These are phyloP conservation scores for Pentalonia nigronervosa DNA, from an alignment of 1,140 invertebrate species.

Conservation along the genomic window DNA sequence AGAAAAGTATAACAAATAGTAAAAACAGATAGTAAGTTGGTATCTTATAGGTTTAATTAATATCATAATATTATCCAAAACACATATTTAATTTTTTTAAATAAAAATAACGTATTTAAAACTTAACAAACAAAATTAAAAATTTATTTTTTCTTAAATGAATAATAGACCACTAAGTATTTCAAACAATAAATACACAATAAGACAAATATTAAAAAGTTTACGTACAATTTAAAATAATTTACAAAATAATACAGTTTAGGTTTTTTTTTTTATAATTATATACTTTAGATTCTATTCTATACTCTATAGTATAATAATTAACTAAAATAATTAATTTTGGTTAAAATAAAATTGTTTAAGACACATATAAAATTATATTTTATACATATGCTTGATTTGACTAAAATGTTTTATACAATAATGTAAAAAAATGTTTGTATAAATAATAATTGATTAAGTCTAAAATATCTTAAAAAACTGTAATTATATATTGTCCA, in stretches of 20 bases:
- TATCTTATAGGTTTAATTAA: background rate
- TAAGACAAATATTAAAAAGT: conserved; percentile 9
- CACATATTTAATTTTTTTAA: background rate
- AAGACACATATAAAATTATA: background rate
- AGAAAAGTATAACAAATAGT: background rate
- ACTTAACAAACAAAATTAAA: conserved; percentile 14
- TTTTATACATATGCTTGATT: background rate
- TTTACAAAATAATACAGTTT: conserved; percentile 27
- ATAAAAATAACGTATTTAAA: conserved; percentile 26
- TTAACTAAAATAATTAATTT: background rate
- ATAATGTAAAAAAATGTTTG: background rate
- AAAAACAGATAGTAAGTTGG: background rate
- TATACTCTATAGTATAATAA: background rate
- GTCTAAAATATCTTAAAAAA: conserved; percentile 1
- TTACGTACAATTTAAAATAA: background rate
- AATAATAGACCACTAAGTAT: background rate
- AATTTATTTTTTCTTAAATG: background rate
- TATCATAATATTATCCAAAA: background rate
- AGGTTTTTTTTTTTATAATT: background rate
- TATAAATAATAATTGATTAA: background rate
- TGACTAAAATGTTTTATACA: conserved; percentile 23
- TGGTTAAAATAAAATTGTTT: conserved; percentile 18
- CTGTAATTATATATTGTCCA: conserved; percentile 22
- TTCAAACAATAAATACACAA: background rate
- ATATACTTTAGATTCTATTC: no score